Evolutionary conservation across 1,140 invertebrate genomes (phyloP), one percentile per base, ranked within the genome.

Genomic region (Dinoponera quadriceps): DNA sequence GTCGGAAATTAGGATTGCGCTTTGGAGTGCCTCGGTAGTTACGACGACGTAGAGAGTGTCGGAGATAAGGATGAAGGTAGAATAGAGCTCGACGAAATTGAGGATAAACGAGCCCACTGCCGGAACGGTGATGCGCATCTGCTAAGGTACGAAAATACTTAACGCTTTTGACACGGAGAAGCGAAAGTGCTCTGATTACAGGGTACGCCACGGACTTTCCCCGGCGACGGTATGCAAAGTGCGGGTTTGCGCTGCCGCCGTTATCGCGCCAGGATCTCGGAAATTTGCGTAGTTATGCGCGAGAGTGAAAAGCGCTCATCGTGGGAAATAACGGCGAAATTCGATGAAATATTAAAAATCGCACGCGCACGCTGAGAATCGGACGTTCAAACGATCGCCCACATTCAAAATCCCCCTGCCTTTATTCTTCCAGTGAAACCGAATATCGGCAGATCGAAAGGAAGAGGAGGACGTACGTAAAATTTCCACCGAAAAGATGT

Each of bases 151-250:
- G 59, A 80, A 72, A 49, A 27, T 63, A 48, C 73, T 84, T 84
- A 48, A 51, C 57, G 57, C 51, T 66, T 80, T 54, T 57, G 48
- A 73, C 55, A 63, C 57, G 27, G 59, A 14, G 44, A 59, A 72
- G 57, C 71, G 49, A 86, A 73, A 68, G 65, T 49, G 57, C 27
- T 65, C n/a, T 83, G 83, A 87, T 87, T 85, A 85, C 72, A 77
- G 83, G 77, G 62, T 85, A 60, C 5, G 54, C 27, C 51, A 29
- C n/a, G 20, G 13, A 63, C 85, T 81, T 84, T 84, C 60, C n/a
- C 33, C 38, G 54, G n/a, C 48, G 13, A 54, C 22, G 20, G 49
- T 55, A 69, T 62, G 55, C 75, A 69, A 85, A 85, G n/a, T 74
- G 54, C n/a, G 14, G 68, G 25, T 49, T 44, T 68, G 29, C 13